These are phyloP conservation scores for Drosophila neonasuta DNA, from an alignment of 2,888 invertebrate species.

Conservation along the genomic window DNA sequence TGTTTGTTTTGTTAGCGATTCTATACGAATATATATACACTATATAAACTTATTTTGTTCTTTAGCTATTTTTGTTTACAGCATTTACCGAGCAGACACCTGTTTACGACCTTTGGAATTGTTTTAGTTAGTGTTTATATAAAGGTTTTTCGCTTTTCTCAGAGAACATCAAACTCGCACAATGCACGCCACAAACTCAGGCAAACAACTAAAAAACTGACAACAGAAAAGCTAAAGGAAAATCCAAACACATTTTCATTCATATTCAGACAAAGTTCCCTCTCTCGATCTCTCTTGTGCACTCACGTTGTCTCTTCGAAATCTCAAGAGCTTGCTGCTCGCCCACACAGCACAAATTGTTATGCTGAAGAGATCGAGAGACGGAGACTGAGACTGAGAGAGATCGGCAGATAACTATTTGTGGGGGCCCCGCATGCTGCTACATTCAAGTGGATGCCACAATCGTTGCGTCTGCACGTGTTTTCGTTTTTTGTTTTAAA, in stretches of 20 bases:
- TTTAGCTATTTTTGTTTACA: constrained; percentile 64
- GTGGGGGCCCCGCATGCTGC: constrained; percentile 29
- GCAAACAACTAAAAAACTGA: constrained; percentile 51
- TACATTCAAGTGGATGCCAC: constrained; percentile 24
- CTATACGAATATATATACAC: constrained; percentile 19
- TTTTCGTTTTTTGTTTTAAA: constrained; percentile 30
- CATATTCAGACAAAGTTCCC: constrained; percentile 28
- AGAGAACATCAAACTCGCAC: constrained; percentile 30
- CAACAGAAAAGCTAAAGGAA: constrained; percentile 42
- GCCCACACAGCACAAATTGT: constrained; percentile 46
- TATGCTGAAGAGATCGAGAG: constrained; percentile 26
- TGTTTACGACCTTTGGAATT: constrained; percentile 49
- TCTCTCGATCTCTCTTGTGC: neutral
- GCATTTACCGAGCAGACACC: constrained; percentile 58
- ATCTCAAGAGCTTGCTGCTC: constrained; percentile 47
- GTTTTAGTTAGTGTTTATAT: constrained; percentile 31
- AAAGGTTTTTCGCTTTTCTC: constrained; percentile 21
- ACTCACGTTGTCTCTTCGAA: constrained; percentile 26
- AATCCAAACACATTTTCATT: constrained; percentile 65
- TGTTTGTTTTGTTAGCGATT: constrained; percentile 24
- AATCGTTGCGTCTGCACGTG: constrained; percentile 41
- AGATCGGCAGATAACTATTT: constrained; percentile 29
- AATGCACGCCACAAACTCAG: constrained; percentile 68
- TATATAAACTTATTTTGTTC: constrained; percentile 5
- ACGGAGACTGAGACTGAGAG: neutral